Percentiles rank a stretch among this genome's conserved stretches.
Conservation (phyloP, 2,797 vertebrate species). For the Neosilurus mollespiculum region DNA sequence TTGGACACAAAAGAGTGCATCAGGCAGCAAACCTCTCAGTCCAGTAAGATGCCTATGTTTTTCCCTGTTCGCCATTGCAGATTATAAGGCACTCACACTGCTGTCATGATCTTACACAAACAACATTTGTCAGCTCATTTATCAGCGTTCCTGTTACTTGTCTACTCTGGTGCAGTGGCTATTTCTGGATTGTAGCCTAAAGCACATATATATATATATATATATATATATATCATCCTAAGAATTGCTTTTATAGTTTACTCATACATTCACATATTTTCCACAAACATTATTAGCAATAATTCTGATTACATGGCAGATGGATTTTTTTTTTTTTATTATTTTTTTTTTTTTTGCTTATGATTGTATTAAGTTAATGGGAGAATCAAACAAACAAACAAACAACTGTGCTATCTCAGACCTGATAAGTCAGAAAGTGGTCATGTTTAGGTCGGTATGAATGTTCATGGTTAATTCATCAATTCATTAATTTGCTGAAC, state of each 20-base stretch:
- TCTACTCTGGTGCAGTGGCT: slow-evolving; percentile 71
- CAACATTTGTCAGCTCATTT: slow-evolving; percentile 81
- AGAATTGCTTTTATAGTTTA: slow-evolving; percentile 59
- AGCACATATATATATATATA: slow-evolving; percentile 62
- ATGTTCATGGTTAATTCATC: not conserved
- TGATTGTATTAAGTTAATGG: not conserved
- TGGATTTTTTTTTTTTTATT: too few relatives aligned
- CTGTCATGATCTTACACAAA: slow-evolving; percentile 77
- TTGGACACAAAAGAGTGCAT: slow-evolving; percentile 35
- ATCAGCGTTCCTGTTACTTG: slow-evolving; percentile 71
- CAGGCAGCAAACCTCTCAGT: slow-evolving; percentile 40
- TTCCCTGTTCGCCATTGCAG: slow-evolving; percentile 59
- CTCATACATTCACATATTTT: slow-evolving; percentile 64
- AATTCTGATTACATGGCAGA: slow-evolving; percentile 56
- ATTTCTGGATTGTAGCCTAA: slow-evolving; percentile 70
- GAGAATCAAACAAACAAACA: too few relatives aligned
- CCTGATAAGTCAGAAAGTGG: not conserved
- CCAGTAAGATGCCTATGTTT: slow-evolving; percentile 32
- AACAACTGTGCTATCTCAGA: too few relatives aligned
- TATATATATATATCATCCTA: slow-evolving; percentile 62
- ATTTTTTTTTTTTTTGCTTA: slow-evolving; percentile 32
- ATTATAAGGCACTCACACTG: slow-evolving; percentile 72
- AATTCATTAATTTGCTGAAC: not conserved
- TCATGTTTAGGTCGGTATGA: not conserved
- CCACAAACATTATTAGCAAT: slow-evolving; percentile 61